Base-by-base conservation (phyloP, 2,113 vertebrate species). In the Atrichornis clamosus region DNA sequence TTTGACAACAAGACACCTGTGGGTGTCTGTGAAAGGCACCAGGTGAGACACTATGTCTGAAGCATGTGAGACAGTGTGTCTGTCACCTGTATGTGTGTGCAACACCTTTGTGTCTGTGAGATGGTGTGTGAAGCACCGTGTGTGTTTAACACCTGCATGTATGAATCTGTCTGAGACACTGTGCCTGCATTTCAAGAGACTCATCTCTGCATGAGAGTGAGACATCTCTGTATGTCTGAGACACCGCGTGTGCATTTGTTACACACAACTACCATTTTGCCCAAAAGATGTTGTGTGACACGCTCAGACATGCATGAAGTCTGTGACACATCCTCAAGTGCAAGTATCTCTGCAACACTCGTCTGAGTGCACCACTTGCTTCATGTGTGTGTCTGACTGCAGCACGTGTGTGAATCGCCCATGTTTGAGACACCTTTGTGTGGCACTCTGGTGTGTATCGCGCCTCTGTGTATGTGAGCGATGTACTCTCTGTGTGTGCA, bases 81-180 rank as follows among this genome's bases (percentile, higher is more conserved):
- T n/a, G 70, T 27, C 33, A 37, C 19, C 18, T 11, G 4, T 68
- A 3, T 24, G 32, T n/a, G 30, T 39, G 58, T 23, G 62, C 46
- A 15, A 21, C 26, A 32, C 13, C 35, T 4, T 18, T 28, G 60
- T 33, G n/a, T 32, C 35, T 24, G 49, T 23, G 77, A 19, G 65
- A 6, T 1, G 4, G 4, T 7, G 21, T 24, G 23, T 35, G 56
- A 37, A 22, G 22, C 37, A 7, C 47, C 1, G 0, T n/a, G 20
- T 3, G 0, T 10, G 11, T 14, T 79, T 32, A 10, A 49, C 28
- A 18, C 28, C 22, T 3, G 0, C 6, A 1, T 2, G 27, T 32
- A 0, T 21, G 37, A 32, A 7, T 17, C 42, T 28, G 33, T 24
- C 37, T 6, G 21, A 52, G 64, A 46, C 46, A 17, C 23, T 5